Evolutionary conservation across 2,888 invertebrate species (phyloP), one percentile per base, ranked within the genome.

Genomic region (Monopis laevigella): DNA sequence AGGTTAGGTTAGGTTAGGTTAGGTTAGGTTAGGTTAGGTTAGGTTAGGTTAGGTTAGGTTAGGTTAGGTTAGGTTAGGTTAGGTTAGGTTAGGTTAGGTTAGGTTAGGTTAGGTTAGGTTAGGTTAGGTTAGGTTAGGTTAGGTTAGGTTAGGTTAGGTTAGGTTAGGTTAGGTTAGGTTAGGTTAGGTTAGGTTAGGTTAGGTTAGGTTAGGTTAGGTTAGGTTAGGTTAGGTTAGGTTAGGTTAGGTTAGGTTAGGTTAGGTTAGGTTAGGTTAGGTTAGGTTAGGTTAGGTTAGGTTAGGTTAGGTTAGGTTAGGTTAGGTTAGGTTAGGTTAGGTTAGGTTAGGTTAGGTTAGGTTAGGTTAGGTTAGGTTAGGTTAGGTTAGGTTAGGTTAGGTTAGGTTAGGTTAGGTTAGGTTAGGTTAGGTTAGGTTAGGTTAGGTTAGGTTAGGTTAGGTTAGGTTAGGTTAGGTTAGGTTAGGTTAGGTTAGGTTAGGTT

Each of bases 281-380:
- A 38, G 38, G 38, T 38, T 38, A 38, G 38, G 38, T 38, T 38
- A 38, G 38, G 38, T 38, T 38, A 38, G 38, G 38, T 38, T 17
- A 40, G 40, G 40, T 40, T 40, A 40, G 40, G 40, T 40, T 40
- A 40, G 40, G 40, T 40, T 40, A 40, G 40, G 40, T 40, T 40
- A 40, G 40, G 40, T 40, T 40, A 40, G 40, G 40, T 40, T 40
- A 40, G 40, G 40, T 40, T 40, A 40, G 40, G 40, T 40, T 40
- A 40, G 40, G 40, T 40, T 40, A 40, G 40, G 40, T 40, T 40
- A 40, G 40, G 40, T 40, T 40, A 40, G 40, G 40, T 40, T 40
- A 40, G 40, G 40, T 40, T 40, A 40, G 40, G 40, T 40, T 40
- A 40, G 40, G 40, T 40, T 40, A 40, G 40, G 40, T 40, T 40